Conservation (phyloP, 2,113 vertebrate species). For the Centropus bengalensis region DNA sequence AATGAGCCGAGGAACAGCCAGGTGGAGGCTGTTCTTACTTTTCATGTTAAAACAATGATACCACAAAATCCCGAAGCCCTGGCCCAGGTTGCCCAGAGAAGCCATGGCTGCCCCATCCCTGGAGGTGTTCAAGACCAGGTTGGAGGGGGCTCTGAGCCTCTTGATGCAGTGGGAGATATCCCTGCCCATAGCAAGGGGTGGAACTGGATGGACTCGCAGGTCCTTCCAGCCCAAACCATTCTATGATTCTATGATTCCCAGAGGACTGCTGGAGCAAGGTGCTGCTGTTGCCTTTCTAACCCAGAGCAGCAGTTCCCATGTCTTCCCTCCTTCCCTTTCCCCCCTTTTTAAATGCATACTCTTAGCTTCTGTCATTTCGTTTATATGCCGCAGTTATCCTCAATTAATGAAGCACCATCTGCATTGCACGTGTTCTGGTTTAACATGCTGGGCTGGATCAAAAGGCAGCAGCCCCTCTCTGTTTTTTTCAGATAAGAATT, state of each 20-base stretch:
- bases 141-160: too few species aligned
- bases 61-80: neutral
- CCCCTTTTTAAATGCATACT: neutral
- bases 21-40: neutral
- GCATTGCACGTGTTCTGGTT: neutral
- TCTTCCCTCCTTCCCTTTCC: too few species aligned
- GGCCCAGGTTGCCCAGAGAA: too few species aligned
- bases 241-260: too few species aligned
- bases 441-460: neutral
- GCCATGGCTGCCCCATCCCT: too few species aligned
- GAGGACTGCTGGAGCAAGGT: too few species aligned
- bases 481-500: neutral
- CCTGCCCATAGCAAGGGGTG: too few species aligned
- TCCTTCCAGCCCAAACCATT: too few species aligned
- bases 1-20: neutral
- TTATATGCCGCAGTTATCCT: neutral
- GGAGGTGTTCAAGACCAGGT: too few species aligned
- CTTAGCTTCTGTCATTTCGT: neutral
- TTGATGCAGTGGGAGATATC: too few species aligned
- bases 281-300: neutral
- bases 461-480: neutral
- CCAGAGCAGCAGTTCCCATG: neutral
- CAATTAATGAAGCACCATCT: neutral
- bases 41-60: neutral
- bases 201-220: too few species aligned